Conservation (phyloP, 1,140 invertebrate species). For the Aradophagus sp. region DNA sequence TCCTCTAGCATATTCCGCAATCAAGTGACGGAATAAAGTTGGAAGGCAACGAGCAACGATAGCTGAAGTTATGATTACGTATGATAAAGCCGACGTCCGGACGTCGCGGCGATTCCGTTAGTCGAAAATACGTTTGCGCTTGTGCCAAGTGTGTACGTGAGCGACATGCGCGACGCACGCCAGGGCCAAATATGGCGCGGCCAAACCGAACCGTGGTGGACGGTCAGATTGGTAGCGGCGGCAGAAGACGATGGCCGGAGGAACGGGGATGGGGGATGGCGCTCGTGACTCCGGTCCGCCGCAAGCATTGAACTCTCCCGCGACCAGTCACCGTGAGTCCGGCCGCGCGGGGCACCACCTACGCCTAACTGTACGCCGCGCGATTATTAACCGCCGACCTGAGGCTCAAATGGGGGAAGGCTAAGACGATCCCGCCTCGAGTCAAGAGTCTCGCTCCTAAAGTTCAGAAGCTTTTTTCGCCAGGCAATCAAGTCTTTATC, state of each 20-base stretch:
- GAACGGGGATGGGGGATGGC: constrained; percentile 37
- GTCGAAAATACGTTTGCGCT: constrained; percentile 47
- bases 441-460: too few species aligned
- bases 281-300: constrained; percentile 38
- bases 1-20: too few species aligned
- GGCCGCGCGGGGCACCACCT: constrained; percentile 56
- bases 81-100: constrained; percentile 33
- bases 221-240: too few species aligned
- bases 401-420: too few species aligned
- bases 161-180: constrained; percentile 46
- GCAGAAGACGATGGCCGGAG: constrained; percentile 37
- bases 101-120: constrained; percentile 52
- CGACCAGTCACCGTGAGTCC: constrained; percentile 58
- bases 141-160: constrained; percentile 17
- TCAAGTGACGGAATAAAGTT: constrained; percentile 2
- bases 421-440: too few species aligned
- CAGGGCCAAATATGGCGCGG: constrained; percentile 53
- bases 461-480: too few species aligned
- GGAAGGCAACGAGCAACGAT: constrained; percentile 1
- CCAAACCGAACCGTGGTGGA: constrained; percentile 48
- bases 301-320: constrained; percentile 65
- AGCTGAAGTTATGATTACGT: constrained; percentile 29
- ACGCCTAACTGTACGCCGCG: constrained; percentile 58
- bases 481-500: too few species aligned
- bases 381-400: constrained; percentile 39